Base-by-base conservation (phyloP, 2,797 vertebrate species). In the Anguilla megastoma region DNA sequence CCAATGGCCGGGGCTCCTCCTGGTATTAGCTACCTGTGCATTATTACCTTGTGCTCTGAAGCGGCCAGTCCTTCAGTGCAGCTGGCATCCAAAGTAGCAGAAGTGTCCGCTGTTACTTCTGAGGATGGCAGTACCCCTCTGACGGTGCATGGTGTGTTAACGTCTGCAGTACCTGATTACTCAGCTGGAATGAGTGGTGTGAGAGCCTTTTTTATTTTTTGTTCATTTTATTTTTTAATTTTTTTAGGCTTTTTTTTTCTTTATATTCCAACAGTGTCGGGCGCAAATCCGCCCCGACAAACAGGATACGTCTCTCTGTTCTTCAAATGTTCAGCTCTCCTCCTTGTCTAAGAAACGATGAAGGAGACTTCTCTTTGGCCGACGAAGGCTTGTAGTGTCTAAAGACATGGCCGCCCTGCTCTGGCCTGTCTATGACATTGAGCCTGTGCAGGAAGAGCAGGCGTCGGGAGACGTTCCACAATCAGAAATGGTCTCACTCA, bases 71-170 rank as follows among this genome's bases (percentile, higher is more conserved):
- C 95, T 94, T 97, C 95, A 97, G 96, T 97, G 97, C 96, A 95
- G 95, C 95, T 97, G 97, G 95, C 96, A 97, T 97, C 96, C 95
- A 94, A 95, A 95, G 94, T 95, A 94, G 96, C 97, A 96, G 96
- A 97, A 96, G 96, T 95, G 94, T 6, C 41, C 12, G 3, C 94
- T 94, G 95, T 97, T 96, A 96, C 97, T 96, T 96, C 96, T 96
- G 95, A 96, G 94, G 96, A 97, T 97, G 96, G 96, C 95, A 95
- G 95, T 95, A 95, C 91, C 92, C 79, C 92, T 95, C 94, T 95
- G 94, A 92, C 94, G 95, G 95, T 97, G 96, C 96, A 97, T 97
- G 96, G 95, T 95, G 95, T 96, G 95, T 95, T 94, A 95, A 95
- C 96, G 96, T 96, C 96, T 96, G 96, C 94, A 91, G 92, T 95